These are phyloP conservation scores for Rhabdomys dilectus DNA, from an alignment of 2,113 vertebrate genomes.

Conservation along the genomic window DNA sequence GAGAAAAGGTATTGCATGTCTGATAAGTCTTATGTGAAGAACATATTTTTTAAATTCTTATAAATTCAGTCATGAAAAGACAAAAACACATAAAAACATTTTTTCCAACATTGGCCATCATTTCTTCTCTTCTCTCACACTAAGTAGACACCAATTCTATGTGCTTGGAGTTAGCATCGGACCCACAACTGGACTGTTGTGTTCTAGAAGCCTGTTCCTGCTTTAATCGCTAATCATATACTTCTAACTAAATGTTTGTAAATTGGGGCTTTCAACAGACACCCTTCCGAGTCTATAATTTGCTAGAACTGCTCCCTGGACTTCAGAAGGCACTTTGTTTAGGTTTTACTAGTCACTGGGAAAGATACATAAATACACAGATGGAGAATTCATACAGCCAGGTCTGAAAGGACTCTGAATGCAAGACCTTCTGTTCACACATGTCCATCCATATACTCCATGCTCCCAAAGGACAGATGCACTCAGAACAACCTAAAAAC, in stretches of 20 bases:
- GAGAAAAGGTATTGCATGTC: neutral
- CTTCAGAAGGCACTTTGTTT: neutral
- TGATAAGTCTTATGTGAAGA: neutral
- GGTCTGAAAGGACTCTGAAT: neutral
- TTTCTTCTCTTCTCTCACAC: neutral
- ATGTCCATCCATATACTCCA: neutral
- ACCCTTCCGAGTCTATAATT: neutral
- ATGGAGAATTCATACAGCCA: neutral
- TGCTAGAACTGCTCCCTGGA: neutral
- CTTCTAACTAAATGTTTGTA: neutral
- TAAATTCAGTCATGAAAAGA: conserved; percentile 17
- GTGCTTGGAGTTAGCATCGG: neutral
- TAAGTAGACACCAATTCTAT: neutral
- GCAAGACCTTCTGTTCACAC: neutral
- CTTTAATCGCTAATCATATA: neutral
- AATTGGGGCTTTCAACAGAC: neutral
- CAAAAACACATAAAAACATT: neutral
- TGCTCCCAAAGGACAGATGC: neutral
- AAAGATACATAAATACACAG: neutral
- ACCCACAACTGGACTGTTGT: neutral
- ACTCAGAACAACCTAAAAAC: neutral
- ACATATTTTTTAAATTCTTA: neutral
- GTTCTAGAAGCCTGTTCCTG: neutral
- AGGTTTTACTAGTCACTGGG: neutral
- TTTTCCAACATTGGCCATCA: neutral